Percentiles rank a stretch among this genome's conserved stretches.
Evolutionary conservation across 1,140 invertebrate genomes (phyloP).

Genomic region (Episyrphus balteatus): DNA sequence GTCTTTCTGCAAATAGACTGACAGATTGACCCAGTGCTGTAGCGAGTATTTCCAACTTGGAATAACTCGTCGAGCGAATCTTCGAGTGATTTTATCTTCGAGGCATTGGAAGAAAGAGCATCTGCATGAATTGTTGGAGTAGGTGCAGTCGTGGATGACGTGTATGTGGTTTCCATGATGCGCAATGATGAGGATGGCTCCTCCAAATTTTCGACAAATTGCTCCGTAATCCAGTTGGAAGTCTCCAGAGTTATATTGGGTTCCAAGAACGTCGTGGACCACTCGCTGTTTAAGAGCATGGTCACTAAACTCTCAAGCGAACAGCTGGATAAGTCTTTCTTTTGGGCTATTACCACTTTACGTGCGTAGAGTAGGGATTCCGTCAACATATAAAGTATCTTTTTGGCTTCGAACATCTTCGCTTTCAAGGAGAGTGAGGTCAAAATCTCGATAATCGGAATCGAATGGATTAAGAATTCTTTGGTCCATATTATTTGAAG

Average conservation of each 20-base stretch:
- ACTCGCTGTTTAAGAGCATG: constrained; percentile 4
- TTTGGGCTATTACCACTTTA: neutral
- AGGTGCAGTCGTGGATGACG: constrained; percentile 4
- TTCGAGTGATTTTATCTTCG: neutral
- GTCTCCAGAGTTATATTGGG: constrained; percentile 1
- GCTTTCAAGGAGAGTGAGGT: constrained; percentile 3
- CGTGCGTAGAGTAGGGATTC: neutral
- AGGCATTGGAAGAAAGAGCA: constrained; percentile 1
- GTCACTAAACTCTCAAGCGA: neutral
- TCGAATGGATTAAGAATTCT: constrained; percentile 4
- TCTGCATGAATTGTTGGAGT: constrained; percentile 6
- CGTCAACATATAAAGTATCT: neutral
- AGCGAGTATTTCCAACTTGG: neutral
- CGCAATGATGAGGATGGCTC: constrained; percentile 4
- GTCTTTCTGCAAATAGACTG: constrained; percentile 9
- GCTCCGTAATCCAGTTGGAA: constrained; percentile 1
- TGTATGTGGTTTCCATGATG: constrained; percentile 3
- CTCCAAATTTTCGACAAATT: constrained; percentile 4
- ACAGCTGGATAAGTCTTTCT: constrained; percentile 5
- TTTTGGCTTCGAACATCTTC: constrained; percentile 4
- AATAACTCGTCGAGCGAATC: constrained; percentile 1
- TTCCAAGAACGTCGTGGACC: constrained; percentile 4
- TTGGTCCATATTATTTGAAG: constrained; percentile 1
- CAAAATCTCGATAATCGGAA: constrained; percentile 6
- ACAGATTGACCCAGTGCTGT: constrained; percentile 6